Evolutionary conservation across 37 sponge, comb jelly and placozoan genomes (phyloP), one percentile per base, ranked within the genome.

Genomic region (Geodia barretti): DNA sequence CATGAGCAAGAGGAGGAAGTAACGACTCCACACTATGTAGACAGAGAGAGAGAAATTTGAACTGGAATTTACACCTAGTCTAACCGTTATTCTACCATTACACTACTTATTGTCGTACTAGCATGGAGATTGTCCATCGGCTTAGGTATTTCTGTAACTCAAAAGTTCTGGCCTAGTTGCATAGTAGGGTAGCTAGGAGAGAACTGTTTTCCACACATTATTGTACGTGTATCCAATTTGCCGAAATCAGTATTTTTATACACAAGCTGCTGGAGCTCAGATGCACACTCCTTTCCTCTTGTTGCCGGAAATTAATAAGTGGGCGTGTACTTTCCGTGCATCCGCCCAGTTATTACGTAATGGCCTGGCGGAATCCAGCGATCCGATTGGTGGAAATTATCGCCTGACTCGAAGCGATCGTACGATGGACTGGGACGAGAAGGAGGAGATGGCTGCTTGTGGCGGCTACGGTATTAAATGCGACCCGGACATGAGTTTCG

Each of bases 391-490:
- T 74, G 33, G 33, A 59, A 23, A 3, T 20, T 33, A 29, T 74
- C 68, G 68, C 30, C 68, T 68, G 68, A 23, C 30, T 29, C 8
- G 5, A 29, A 4, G 65, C 65, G 30, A 59, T 61, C 39, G 39
- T 37, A 70, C 71, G 38, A 23, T 25, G 2, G 23, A 2, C 24
- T 40, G 4, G 71, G 26, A 34, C 61, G 35, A 58, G 75, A 11
- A 58, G 19, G 19, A 4, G n/a, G 5, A 64, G 29, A 64, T 64
- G 65, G 25, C 30, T 7, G 25, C 30, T n/a, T 23, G 25, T 23
- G 40, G 40, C 21, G 59, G 73, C 23, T 80, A 72, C 38, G 73
- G 73, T 32, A 73, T 60, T 73, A 80, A 71, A 42, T 80, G 81
- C 65, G 65, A 78, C 39, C 65, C 78, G 23, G 78, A 78, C 8